These are phyloP conservation scores for Percopsis omiscomaycus DNA, from an alignment of 2,797 vertebrate genomes.

Conservation along the genomic window DNA sequence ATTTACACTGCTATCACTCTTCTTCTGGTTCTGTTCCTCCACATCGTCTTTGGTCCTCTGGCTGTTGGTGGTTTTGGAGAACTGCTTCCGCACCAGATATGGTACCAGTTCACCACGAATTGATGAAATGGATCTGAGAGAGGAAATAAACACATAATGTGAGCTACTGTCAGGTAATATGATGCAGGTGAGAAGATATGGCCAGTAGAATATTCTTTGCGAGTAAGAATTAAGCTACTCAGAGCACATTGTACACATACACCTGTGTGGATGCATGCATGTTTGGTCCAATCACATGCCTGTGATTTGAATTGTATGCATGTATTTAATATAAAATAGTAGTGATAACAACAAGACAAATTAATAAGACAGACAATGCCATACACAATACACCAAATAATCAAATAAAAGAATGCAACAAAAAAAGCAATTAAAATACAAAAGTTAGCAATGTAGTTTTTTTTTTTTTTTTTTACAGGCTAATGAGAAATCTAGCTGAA, in stretches of 20 bases:
- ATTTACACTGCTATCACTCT: conserved; percentile 76
- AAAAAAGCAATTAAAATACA: not conserved
- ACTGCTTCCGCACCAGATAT: conserved; percentile 93
- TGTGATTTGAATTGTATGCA: no score
- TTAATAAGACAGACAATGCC: no score
- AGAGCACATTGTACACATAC: no score
- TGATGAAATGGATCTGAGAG: conserved; percentile 87
- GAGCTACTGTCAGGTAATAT: not conserved
- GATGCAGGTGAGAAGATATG: not conserved
- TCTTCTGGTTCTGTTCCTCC: conserved; percentile 79
- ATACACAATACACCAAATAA: not conserved
- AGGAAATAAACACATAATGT: conserved; percentile 1
- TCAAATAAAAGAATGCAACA: not conserved
- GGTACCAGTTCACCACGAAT: conserved; percentile 94
- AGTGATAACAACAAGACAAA: no score
- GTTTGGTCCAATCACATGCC: no score
- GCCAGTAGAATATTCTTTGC: not conserved
- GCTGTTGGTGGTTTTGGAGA: conserved; percentile 79
- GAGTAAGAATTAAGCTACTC: no score
- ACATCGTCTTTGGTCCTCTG: conserved; percentile 73
- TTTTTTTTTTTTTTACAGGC: not conserved
- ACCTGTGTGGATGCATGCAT: no score
- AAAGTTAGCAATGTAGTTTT: not conserved
- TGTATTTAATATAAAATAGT: no score
- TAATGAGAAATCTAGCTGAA: conserved; percentile 75